Percentiles rank a stretch among this genome's conserved stretches.
phyloP scores from a whole-genome alignment of 2,113 vertebrate species.

The Uria aalge region DNA sequence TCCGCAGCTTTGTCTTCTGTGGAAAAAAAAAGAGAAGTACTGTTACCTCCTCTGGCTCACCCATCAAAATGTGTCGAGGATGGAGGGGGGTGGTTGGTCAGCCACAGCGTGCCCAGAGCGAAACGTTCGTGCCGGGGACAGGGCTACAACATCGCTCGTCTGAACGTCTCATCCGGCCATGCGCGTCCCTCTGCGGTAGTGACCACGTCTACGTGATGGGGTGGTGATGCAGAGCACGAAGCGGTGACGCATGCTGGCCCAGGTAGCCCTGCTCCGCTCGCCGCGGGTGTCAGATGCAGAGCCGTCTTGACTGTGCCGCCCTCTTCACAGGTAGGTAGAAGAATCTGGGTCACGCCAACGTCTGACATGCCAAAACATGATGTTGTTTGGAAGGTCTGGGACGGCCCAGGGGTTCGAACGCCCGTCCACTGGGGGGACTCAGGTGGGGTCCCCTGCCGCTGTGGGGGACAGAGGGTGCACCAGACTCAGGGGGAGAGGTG shows the following conservation, averaged over 20 bases:
- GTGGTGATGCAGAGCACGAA: background rate
- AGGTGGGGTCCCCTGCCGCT: background rate
- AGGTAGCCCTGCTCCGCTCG: background rate
- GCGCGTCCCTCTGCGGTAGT: accelerated
- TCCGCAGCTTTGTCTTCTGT: conserved; percentile 3
- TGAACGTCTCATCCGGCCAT: accelerated
- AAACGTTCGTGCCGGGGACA: accelerated
- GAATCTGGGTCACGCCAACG: background rate
- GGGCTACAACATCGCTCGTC: background rate
- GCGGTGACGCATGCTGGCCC: accelerated
- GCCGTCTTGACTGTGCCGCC: background rate
- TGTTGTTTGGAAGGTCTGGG: accelerated
- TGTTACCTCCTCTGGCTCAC: background rate
- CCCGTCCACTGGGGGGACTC: accelerated
- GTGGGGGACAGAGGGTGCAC: background rate
- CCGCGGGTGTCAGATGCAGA: background rate
- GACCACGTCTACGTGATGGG: accelerated
- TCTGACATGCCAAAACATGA: background rate
- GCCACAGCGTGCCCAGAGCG: accelerated
- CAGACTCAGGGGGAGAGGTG: background rate
- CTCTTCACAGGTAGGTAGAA: accelerated
- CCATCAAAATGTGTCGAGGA: background rate
- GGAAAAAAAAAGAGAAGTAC: background rate
- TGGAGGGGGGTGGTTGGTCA: background rate
- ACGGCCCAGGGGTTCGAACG: accelerated